A percentile compares a stretch with the other conserved stretches of the same genome.
These are phyloP conservation scores for Atherinosoma microstoma DNA, from an alignment of 2,797 vertebrate species.

Conservation along the genomic window DNA sequence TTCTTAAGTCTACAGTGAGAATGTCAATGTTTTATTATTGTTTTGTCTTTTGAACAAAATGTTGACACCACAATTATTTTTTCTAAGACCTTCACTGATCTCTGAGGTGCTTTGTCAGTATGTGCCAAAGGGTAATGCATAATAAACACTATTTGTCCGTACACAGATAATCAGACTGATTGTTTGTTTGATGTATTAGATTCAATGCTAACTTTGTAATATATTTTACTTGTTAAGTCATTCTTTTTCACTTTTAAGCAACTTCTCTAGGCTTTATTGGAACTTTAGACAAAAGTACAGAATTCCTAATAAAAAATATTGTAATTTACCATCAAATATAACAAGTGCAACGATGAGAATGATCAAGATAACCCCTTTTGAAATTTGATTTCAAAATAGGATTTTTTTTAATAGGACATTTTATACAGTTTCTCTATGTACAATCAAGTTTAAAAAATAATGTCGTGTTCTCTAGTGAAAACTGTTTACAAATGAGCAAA, in stretches of 20 bases:
- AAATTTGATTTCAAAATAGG: too few relatives aligned
- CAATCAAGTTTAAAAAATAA: too few relatives aligned
- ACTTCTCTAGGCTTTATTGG: too few relatives aligned
- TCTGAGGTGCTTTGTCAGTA: constrained; percentile 40
- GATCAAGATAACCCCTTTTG: too few relatives aligned
- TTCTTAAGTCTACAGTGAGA: constrained; percentile 23
- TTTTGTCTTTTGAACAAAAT: constrained; percentile 31
- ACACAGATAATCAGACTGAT: constrained; percentile 3
- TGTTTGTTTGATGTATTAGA: constrained; percentile 13
- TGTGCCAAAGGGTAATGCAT: constrained; percentile 51
- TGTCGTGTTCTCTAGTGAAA: too few relatives aligned
- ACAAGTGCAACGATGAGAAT: too few relatives aligned
- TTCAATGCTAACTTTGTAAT: background rate
- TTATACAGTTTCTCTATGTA: too few relatives aligned
- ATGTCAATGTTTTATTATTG: constrained; percentile 15
- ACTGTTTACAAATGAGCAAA: too few relatives aligned
- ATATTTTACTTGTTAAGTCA: background rate
- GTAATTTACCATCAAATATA: too few relatives aligned
- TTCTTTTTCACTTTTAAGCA: background rate
- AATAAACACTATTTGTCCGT: constrained; percentile 42
- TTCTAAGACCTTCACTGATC: constrained; percentile 11
- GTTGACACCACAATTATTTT: background rate
- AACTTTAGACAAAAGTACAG: too few relatives aligned
- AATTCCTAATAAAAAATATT: too few relatives aligned
- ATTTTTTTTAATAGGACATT: too few relatives aligned